Percentiles rank a stretch among this genome's conserved stretches.
phyloP scores from a whole-genome alignment of 2,113 vertebrate species.

The Plecotus auritus region DNA sequence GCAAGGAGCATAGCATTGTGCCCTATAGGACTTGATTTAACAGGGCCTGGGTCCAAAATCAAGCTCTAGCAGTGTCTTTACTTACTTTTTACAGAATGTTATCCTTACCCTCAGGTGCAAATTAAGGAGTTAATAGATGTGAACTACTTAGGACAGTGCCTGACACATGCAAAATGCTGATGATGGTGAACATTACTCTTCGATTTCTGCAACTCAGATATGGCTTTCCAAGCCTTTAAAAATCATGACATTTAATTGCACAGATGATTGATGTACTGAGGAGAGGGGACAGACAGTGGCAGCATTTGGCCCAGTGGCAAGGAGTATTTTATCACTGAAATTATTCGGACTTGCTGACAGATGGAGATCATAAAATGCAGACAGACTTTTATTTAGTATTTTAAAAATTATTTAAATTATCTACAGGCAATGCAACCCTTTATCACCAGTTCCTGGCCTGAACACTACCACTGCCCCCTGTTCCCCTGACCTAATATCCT shows the following conservation, averaged over 20 bases:
- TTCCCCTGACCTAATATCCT: background rate
- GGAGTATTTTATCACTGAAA: background rate
- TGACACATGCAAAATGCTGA: background rate
- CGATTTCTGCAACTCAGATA: background rate
- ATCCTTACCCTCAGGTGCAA: background rate
- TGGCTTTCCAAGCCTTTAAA: background rate
- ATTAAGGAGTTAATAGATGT: background rate
- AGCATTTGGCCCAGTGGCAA: background rate
- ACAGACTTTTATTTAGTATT: background rate
- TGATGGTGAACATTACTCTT: background rate
- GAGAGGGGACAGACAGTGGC: background rate
- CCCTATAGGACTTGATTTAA: background rate
- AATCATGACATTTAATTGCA: background rate
- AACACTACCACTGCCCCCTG: background rate
- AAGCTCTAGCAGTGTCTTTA: background rate
- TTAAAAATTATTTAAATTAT: background rate
- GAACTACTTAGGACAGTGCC: background rate
- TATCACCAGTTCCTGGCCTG: background rate
- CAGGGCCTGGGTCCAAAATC: background rate
- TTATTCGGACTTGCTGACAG: background rate
- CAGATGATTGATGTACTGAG: background rate
- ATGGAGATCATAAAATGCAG: background rate
- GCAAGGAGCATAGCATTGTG: background rate
- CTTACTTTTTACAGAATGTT: background rate
- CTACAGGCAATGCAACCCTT: background rate